Conservation (phyloP, 2,888 invertebrate species). For the Selenia dentaria region DNA sequence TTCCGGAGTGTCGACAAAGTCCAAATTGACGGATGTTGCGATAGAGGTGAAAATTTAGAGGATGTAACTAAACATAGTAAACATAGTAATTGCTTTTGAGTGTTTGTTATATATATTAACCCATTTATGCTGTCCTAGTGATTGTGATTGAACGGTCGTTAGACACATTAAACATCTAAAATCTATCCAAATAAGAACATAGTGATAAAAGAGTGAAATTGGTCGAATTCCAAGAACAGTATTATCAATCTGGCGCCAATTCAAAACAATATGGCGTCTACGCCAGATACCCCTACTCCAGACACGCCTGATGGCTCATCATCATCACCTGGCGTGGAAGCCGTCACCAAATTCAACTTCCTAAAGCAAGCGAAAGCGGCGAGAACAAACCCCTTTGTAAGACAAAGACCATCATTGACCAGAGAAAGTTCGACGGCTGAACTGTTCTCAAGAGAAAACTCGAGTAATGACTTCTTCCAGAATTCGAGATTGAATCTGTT, state of each 20-base stretch:
- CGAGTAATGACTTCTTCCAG: slow-evolving; percentile 73
- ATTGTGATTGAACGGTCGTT: neutral
- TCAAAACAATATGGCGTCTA: slow-evolving; percentile 17
- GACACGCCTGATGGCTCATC: slow-evolving; percentile 55
- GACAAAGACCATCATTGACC: slow-evolving; percentile 63
- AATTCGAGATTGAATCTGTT: slow-evolving; percentile 74
- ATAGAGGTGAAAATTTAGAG: neutral
- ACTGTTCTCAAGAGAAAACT: slow-evolving; percentile 70
- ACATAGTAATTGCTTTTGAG: neutral
- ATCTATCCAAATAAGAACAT: neutral
- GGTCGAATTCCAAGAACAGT: neutral
- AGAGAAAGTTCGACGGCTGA: slow-evolving; percentile 73
- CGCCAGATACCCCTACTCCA: slow-evolving; percentile 47
- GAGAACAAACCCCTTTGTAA: slow-evolving; percentile 71
- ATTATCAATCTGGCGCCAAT: slow-evolving; percentile 3
- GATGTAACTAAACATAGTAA: neutral
- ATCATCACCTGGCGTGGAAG: slow-evolving; percentile 41
- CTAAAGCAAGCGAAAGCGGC: slow-evolving; percentile 59
- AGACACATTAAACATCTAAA: neutral
- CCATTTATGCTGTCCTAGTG: too few species aligned
- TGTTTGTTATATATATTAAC: too few species aligned
- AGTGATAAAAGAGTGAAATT: too few species aligned
- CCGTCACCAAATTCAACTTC: slow-evolving; percentile 66
- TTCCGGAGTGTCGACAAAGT: neutral
- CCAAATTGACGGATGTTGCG: neutral